phyloP scores from a whole-genome alignment of 2,113 vertebrate species.

The Paramormyrops kingsleyae region DNA sequence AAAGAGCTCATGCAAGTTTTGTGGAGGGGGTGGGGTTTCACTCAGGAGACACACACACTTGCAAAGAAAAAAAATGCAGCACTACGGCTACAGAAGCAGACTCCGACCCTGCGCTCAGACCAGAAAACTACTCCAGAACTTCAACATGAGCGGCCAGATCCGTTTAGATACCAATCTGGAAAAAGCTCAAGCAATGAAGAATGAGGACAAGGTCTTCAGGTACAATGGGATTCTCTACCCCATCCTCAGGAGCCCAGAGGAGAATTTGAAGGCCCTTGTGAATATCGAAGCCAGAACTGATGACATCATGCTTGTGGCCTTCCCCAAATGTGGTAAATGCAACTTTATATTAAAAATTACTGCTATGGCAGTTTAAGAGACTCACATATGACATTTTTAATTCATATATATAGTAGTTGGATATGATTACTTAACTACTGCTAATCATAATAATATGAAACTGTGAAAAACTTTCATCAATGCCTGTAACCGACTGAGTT shows the following conservation, averaged over 20 bases:
- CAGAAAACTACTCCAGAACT: slow-evolving; percentile 13
- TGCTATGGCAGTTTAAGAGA: not conserved
- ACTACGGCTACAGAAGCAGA: not conserved
- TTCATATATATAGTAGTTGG: not conserved
- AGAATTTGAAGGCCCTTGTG: slow-evolving; percentile 52
- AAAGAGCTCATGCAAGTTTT: slow-evolving; percentile 20
- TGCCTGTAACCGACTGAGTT: not conserved
- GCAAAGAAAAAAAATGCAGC: not conserved
- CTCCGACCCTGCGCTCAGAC: not conserved
- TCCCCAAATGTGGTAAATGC: slow-evolving; percentile 71
- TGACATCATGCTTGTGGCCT: slow-evolving; percentile 64
- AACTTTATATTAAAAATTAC: not conserved
- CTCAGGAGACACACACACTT: not conserved
- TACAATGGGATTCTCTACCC: slow-evolving; percentile 62
- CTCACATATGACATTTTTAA: not conserved
- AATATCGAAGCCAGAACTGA: slow-evolving; percentile 53
- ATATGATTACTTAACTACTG: not conserved
- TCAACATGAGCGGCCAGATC: not conserved
- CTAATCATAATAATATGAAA: too few relatives aligned
- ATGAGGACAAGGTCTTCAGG: slow-evolving; percentile 55
- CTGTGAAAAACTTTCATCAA: not conserved
- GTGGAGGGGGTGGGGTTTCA: not conserved
- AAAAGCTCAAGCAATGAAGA: slow-evolving; percentile 16
- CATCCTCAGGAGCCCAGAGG: slow-evolving; percentile 40
- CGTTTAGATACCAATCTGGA: slow-evolving; percentile 7